These are phyloP conservation scores for Plebejus argus DNA, from an alignment of 2,888 invertebrate species.

Conservation along the genomic window DNA sequence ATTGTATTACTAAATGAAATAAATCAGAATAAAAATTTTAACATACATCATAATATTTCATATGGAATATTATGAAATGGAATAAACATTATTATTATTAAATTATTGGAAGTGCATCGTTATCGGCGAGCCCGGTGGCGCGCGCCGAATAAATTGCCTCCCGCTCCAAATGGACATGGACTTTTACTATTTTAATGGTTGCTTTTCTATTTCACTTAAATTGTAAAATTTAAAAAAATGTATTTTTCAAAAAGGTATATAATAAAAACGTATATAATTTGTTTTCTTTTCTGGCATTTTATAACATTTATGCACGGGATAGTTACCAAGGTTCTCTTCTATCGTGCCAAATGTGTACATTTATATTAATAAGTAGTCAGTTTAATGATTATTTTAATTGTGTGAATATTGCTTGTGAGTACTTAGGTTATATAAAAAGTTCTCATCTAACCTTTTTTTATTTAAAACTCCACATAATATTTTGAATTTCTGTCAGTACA, in stretches of 20 bases:
- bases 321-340: no score
- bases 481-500: no score
- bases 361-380: no score
- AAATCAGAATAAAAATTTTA: background rate
- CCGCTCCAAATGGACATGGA: background rate
- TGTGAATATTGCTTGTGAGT: no score
- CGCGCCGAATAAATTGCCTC: constrained; percentile 26
- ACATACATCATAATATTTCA: background rate
- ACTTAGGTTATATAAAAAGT: no score
- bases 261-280: no score
- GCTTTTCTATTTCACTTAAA: background rate
- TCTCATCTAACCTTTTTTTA: no score
- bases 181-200: constrained; percentile 23
- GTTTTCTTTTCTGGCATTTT: no score
- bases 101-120: constrained; percentile 28
- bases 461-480: no score
- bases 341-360: no score
- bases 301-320: no score
- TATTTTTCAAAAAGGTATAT: background rate
- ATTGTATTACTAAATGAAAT: background rate
- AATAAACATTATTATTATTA: constrained; percentile 26
- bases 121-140: background rate
- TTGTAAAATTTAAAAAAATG: background rate
- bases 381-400: no score
- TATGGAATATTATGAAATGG: constrained; percentile 2